These are phyloP conservation scores for Propithecus coquereli DNA, from an alignment of 2,113 vertebrate species.

Conservation along the genomic window DNA sequence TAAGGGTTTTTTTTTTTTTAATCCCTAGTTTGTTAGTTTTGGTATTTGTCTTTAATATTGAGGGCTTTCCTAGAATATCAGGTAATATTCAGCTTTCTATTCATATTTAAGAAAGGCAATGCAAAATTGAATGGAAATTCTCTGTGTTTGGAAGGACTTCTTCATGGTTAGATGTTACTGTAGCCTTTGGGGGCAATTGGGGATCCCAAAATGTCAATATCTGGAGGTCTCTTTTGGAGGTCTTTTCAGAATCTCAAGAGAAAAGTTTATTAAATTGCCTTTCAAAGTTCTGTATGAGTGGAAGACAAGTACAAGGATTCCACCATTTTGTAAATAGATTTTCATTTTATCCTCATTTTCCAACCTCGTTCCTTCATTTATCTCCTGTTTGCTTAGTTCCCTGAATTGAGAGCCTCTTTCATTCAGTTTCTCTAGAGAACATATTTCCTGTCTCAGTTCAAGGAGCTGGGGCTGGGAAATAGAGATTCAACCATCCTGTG, in stretches of 20 bases:
- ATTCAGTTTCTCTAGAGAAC: not conserved
- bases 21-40: not conserved
- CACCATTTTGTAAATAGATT: not conserved
- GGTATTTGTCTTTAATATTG: not conserved
- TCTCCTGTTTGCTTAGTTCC: not conserved
- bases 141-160: not conserved
- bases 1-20: not conserved
- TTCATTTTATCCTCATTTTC: not conserved
- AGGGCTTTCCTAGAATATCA: not conserved
- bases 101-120: not conserved
- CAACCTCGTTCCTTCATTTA: not conserved
- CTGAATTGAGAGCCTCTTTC: not conserved
- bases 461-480: not conserved
- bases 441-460: not conserved
- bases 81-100: not conserved
- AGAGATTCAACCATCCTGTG: not conserved
- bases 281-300: not conserved
- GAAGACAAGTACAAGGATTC: not conserved
- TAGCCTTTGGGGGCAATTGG: accelerated
- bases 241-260: not conserved
- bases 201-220: not conserved
- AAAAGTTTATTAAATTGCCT: not conserved
- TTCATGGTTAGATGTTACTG: not conserved
- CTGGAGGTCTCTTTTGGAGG: not conserved
- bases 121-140: not conserved